These are phyloP conservation scores for Parazoanthus swiftii DNA, from an alignment of 92 coral and sea anemone genomes.

Conservation along the genomic window DNA sequence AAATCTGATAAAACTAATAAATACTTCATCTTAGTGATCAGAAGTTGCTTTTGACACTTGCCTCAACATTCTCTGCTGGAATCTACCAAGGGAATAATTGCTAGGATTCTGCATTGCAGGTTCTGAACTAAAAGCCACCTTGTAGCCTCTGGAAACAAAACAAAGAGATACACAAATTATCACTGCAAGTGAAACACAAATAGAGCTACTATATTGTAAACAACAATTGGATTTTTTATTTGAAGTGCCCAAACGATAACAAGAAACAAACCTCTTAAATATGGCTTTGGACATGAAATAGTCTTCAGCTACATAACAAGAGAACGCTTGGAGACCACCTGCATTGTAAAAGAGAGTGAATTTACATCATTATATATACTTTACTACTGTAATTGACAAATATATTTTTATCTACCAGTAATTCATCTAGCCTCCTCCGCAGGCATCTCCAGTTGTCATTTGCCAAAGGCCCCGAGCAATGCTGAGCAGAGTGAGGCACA, in stretches of 20 bases:
- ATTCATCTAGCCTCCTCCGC: no score
- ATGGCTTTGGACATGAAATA: constrained; percentile 96
- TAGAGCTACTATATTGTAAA: no score
- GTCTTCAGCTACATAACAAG: constrained; percentile 97
- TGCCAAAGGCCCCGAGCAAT: no score
- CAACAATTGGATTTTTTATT: no score
- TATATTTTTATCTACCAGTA: no score
- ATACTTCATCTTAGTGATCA: no score
- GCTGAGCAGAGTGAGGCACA: no score
- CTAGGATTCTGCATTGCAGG: constrained; percentile 99
- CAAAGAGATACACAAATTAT: neutral
- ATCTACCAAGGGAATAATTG: constrained; percentile 66
- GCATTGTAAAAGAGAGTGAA: neutral
- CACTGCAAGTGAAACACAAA: no score
- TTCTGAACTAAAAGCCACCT: constrained; percentile 83
- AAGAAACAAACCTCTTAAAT: constrained; percentile 73
- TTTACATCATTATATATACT: neutral
- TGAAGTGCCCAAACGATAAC: neutral
- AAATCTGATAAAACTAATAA: no score
- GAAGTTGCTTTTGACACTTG: neutral
- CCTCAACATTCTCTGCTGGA: constrained; percentile 88
- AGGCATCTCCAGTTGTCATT: no score
- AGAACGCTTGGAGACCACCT: constrained; percentile 96
- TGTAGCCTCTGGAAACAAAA: constrained; percentile 69
- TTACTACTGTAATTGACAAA: no score